Conservation (phyloP, 2,888 invertebrate species). For the Pristionchus maxplancki region DNA sequence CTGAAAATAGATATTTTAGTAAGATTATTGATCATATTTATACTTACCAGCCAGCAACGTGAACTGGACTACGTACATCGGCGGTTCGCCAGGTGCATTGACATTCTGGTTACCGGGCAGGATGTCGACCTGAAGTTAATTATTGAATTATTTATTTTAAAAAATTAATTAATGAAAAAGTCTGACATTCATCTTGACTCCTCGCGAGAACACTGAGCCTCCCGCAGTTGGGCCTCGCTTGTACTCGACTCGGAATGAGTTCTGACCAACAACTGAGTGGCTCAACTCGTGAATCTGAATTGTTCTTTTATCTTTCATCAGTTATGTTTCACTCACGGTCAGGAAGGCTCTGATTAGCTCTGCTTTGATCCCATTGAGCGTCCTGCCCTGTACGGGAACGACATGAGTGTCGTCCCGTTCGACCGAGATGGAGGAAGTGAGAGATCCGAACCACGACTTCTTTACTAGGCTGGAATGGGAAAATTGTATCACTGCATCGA, state of each 20-base stretch:
- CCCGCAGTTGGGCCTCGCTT: conserved; percentile 85
- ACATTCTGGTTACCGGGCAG: conserved; percentile 65
- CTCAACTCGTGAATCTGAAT: conserved; percentile 93
- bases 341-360: conserved; percentile 98
- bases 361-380: conserved; percentile 95
- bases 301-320: background rate
- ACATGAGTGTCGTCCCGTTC: conserved; percentile 98
- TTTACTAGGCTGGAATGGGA: conserved; percentile 85
- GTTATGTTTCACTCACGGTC: conserved; percentile 85
- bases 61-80: conserved; percentile 77
- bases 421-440: conserved; percentile 86
- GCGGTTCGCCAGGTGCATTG: conserved; percentile 63
- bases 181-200: conserved; percentile 76
- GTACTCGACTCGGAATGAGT: conserved; percentile 98
- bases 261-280: conserved; percentile 97
- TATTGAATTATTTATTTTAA: background rate
- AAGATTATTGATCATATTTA: background rate
- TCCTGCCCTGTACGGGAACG: conserved; percentile 95
- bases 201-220: conserved; percentile 82
- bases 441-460: conserved; percentile 98
- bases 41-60: conserved; percentile 70
- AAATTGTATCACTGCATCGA: background rate
- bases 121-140: conserved; percentile 67
- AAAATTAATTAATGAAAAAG: too few species aligned
- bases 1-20: background rate